Base-by-base conservation (phyloP, 2,113 vertebrate species). In the Galbula dea region DNA sequence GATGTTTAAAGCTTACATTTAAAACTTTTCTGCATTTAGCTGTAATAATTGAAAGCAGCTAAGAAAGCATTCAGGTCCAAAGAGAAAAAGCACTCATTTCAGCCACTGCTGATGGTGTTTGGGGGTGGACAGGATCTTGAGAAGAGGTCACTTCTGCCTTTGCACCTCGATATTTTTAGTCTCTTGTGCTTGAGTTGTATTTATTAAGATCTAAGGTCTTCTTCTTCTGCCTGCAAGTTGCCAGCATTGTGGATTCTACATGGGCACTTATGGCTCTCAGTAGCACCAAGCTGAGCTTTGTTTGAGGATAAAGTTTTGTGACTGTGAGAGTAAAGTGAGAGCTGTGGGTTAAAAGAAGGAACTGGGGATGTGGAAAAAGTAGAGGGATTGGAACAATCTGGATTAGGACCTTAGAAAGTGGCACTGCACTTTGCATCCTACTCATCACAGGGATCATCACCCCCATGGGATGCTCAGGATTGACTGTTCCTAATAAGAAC, bases 21-120 rank as follows among this genome's bases (percentile, higher is more conserved):
- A 80, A 89, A 92, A 95, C 76, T 94, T 89, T 91, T 59, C 91
- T 91, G 59, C 83, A 88, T 95, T 87, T 92, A 91, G 49, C 71
- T 87, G 39, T 79, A 92, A 89, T 85, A 94, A 94, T 94, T 95
- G 89, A 88, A 86, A 95, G 63, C 68, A 93, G 82, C 74, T 77
- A 41, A 63, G 75, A 43, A 68, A 85, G 11, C 87, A 62, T 69
- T 69, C 19, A 48, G 51, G 24, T 92, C 84, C 63, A 83, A 83
- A 58, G 82, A 48, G 45, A 48, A 39, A 57, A 71, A 48, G 24
- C 57, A 59, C 68, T 57, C 39, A 51, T 88, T 91, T 86, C 76
- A 91, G 0, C 62, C 32, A 32, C 69, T 93, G 57, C 41, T 88
- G 41, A 48, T 81, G 57, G 51, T 45, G 34, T 78, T 66, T 79